Percentiles rank a stretch among this genome's conserved stretches.
These are phyloP conservation scores for Drosophila eohydei DNA, from an alignment of 2,888 invertebrate genomes.

Conservation along the genomic window DNA sequence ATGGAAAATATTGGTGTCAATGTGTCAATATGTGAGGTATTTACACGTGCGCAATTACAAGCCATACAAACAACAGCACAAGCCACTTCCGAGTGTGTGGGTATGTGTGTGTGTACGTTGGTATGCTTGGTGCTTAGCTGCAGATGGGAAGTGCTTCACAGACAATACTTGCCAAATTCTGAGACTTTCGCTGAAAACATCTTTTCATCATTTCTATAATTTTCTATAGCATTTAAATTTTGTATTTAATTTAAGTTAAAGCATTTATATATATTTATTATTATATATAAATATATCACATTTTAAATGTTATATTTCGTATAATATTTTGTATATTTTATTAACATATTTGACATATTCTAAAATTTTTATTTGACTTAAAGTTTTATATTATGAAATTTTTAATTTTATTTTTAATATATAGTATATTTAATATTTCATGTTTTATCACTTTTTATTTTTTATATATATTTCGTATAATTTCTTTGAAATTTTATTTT, in stretches of 20 bases:
- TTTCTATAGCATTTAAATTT: conserved; percentile 2
- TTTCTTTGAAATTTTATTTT: background rate
- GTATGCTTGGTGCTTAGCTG: conserved; percentile 17
- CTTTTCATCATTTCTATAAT: conserved; percentile 11
- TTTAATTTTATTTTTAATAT: too few species aligned
- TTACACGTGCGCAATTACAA: conserved; percentile 77
- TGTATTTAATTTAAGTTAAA: background rate
- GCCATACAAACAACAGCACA: conserved; percentile 49
- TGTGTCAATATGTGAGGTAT: conserved; percentile 71
- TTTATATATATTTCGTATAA: background rate
- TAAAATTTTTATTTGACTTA: background rate
- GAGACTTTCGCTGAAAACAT: background rate
- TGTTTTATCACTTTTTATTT: background rate
- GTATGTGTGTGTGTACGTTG: background rate
- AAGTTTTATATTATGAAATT: background rate
- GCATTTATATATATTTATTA: background rate
- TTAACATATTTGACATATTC: background rate
- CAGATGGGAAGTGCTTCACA: conserved; percentile 33
- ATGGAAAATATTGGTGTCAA: conserved; percentile 68
- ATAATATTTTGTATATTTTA: background rate
- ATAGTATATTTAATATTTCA: background rate
- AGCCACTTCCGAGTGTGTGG: conserved; percentile 13
- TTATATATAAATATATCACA: background rate
- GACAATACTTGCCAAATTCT: background rate
- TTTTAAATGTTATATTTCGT: too few species aligned